Evolutionary conservation across 2,888 invertebrate species (phyloP), one percentile per base, ranked within the genome.

Genomic region (Polyommatus icarus): DNA sequence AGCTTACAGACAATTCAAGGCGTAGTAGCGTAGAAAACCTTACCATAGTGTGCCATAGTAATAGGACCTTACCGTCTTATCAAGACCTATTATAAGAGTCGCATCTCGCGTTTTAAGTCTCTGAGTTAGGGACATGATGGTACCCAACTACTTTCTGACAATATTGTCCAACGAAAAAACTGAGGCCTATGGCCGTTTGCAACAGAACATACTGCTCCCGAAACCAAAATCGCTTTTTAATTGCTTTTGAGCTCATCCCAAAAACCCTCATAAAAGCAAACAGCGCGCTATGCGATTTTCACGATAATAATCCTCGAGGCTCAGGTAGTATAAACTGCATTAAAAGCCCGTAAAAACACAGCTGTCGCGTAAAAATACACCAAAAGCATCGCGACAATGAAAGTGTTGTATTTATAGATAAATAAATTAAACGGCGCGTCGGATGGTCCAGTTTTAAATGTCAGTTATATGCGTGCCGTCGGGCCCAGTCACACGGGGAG

Each of bases 361-460:
- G 67, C 67, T 67, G 67, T 67, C 67, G 50, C 8, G 20, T 29
- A 18, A 75, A 54, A 75, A 75, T 50, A 73, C 12, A n/a, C 10
- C 10, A n/a, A 32, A 73, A 20, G 40, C 46, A 29, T 50, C 40
- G 73, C 46, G 73, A 75, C 50, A 50, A 54, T 75, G 24, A 75
- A 75, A 75, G 75, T 75, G 75, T 12, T 29, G 24, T 75, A 75
- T 75, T 75, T 54, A 29, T 75, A 75, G 29, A 18, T 15, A 75
- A 75, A 75, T 77, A 76, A 76, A 76, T 40, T 50, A 73, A 59
- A 76, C 15, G 73, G 71, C 72, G 36, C 77, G 71, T 78, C 76
- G 78, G 78, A 80, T 88, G 92, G 89, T 92, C 93, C 92, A 91
- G 92, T 93, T 94, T 94, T 92, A 93, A 93, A 93, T 94, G 93